Evolutionary conservation across 2,797 vertebrate species (phyloP).

Genomic region (Chaenodraco wilsoni): DNA sequence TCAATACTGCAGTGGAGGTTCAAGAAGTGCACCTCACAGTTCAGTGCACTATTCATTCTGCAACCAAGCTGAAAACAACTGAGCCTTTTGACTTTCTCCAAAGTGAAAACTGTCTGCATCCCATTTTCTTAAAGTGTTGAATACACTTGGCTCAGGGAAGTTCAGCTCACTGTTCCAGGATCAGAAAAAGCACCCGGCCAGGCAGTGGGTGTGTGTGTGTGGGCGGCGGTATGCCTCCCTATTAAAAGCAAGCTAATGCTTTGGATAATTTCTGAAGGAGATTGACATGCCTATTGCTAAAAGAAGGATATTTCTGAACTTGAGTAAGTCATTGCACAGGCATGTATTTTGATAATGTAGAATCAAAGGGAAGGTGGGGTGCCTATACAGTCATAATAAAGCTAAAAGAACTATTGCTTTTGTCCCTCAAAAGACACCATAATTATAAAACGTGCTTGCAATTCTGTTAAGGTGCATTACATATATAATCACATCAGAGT

Average conservation of each 20-base stretch:
- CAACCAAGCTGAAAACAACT: slow-evolving; percentile 58
- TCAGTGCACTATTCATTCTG: slow-evolving; percentile 76
- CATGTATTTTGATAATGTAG: slow-evolving; percentile 42
- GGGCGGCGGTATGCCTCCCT: slow-evolving; percentile 22
- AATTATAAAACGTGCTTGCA: not conserved
- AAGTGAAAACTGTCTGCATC: slow-evolving; percentile 72
- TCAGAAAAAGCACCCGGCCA: slow-evolving; percentile 8
- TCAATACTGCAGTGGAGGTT: slow-evolving; percentile 79
- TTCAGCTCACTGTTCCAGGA: slow-evolving; percentile 42
- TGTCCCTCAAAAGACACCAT: slow-evolving; percentile 18
- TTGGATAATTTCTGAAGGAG: slow-evolving; percentile 47
- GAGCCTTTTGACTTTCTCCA: slow-evolving; percentile 70
- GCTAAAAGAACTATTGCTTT: slow-evolving; percentile 1
- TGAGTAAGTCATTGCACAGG: slow-evolving; percentile 37
- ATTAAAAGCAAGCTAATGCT: slow-evolving; percentile 40
- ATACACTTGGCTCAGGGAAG: slow-evolving; percentile 25
- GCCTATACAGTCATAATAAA: slow-evolving; percentile 36
- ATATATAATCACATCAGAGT: not conserved
- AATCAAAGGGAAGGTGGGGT: slow-evolving; percentile 44
- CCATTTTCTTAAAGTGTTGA: slow-evolving; percentile 55
- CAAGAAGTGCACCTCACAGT: slow-evolving; percentile 69
- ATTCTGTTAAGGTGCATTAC: not conserved
- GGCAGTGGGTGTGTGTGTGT: slow-evolving; percentile 19
- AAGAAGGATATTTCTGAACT: slow-evolving; percentile 46
- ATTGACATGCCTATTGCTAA: slow-evolving; percentile 40